Evolutionary conservation across 2,888 invertebrate genomes (phyloP).

Genomic region (Melanostoma mellinum): DNA sequence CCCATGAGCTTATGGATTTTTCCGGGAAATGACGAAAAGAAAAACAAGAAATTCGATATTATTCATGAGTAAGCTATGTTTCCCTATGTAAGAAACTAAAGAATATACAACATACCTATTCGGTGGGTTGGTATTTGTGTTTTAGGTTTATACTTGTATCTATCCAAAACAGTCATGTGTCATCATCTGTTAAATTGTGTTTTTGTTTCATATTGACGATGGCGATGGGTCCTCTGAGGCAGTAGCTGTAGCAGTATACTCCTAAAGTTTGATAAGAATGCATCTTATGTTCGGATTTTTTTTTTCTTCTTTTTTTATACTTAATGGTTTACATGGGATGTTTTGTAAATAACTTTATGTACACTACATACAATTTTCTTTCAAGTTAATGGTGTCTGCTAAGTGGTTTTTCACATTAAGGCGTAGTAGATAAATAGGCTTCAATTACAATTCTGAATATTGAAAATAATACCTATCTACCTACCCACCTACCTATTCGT

Average conservation of each 20-base stretch:
- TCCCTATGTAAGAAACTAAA: neutral
- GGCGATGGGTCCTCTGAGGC: slow-evolving; percentile 16
- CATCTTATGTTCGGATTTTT: slow-evolving; percentile 34
- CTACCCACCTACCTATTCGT: too few relatives aligned
- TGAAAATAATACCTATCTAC: slow-evolving; percentile 25
- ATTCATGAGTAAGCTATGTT: slow-evolving; percentile 66
- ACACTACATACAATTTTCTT: slow-evolving; percentile 2
- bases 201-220: slow-evolving; percentile 62
- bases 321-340: slow-evolving; percentile 23
- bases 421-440: slow-evolving; percentile 50
- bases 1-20: slow-evolving; percentile 59
- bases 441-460: slow-evolving; percentile 45
- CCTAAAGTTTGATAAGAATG: slow-evolving; percentile 40
- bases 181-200: slow-evolving; percentile 70
- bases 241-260: slow-evolving; percentile 25
- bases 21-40: slow-evolving; percentile 49
- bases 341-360: neutral
- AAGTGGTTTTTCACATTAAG: slow-evolving; percentile 65
- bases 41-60: slow-evolving; percentile 63
- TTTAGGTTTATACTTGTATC: slow-evolving; percentile 39
- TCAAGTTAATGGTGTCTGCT: slow-evolving; percentile 51
- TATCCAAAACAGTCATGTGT: slow-evolving; percentile 59
- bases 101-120: neutral
- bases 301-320: neutral
- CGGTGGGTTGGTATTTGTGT: slow-evolving; percentile 8